Evolutionary conservation across 2,113 vertebrate species (phyloP), one percentile per base, ranked within the genome.

Genomic region (Psophia crepitans): DNA sequence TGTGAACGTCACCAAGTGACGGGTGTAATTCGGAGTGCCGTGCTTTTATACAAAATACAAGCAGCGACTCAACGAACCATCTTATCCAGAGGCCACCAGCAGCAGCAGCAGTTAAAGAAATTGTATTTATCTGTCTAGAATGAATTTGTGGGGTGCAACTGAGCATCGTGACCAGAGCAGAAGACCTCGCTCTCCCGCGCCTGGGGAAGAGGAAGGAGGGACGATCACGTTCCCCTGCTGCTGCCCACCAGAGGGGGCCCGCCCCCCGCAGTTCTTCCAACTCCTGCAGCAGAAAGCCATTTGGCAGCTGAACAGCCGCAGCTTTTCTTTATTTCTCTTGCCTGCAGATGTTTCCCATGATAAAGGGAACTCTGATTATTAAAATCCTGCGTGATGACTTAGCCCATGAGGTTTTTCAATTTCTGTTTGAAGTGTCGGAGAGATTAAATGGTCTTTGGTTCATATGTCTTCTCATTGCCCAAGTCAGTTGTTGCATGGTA

Each of bases 171-270:
- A 9, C 5, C 43, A 6, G 18, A 12, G 8, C 6, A 24, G 10
- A 19, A 9, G 23, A 32, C 13, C 30, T 41, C 6, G 1, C 35
- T 32, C 27, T 20, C 8, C 21, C 23, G 1, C 11, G 21, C 2
- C 14, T 33, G 49, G 20, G 39, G 39, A 11, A 27, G 39, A 12
- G 21, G 43, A 18, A 11, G 23, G 39, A 12, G 21, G 43, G 16
- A 10, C 3, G 1, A 44, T 35, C 20, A 2, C 4, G 0, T 19
- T 83, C 28, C 57, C 30, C 16, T 35, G 11, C 53, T 19, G 17
- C 10, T 54, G 65, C 21, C 93, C 95, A 68, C 82, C 88, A 95
- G 95, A 85, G 90, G 95, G 91, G 48, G 91, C 68, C 49, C 80
- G 65, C 84, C 27, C n/a, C 57, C 51, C 77, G 51, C 82, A 6